Evolutionary conservation across 2,888 invertebrate genomes (phyloP), one percentile per base, ranked within the genome.

Genomic region (Podotricha telesiphe): DNA sequence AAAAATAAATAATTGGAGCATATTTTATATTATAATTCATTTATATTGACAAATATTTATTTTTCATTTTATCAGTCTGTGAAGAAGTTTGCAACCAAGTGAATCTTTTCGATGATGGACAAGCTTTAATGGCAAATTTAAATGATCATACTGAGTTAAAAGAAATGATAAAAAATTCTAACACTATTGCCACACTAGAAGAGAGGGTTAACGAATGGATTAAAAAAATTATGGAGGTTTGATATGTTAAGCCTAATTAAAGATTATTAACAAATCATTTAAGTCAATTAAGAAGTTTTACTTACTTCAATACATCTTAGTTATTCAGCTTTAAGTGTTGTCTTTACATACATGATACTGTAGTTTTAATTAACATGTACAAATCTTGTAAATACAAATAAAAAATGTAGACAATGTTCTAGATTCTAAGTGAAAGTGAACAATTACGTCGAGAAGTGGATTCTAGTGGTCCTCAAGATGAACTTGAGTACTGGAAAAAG

Each of bases 401-500:
- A 47, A n/a, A 13, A 47, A 22, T n/a, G 2, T 40, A 13, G 8
- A 17, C 2, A 53, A 15, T 45, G 56, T 76, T 69, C 15, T 75
- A 95, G 94, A 95, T 97, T 70, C 93, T 98, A 65, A 96, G 97
- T 69, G 98, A 98, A 84, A 98, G 98, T 80, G 98, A 98, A 81
- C 98, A 98, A 83, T 94, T 99, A 73, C 94, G 98, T 65, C 95
- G 97, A 50, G 99, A 99, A 84, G 97, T 97, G 70, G 98, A 99
- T 84, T 96, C 96, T 4, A 96, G 96, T 65, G 98, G 98, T 0
- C 99, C 99, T 0, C 97, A 98, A 82, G 98, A 99, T 80, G 99
- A 99, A 83, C 92, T 99, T 48, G 97, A 98, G 79, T 99, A 99
- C 86, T 99, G 99, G 99, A 99, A 99, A 88, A 96, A 97, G 79